A percentile compares a stretch with the other conserved stretches of the same genome.
phyloP scores from a whole-genome alignment of 1,140 invertebrate species.

The Hylaeus volcanicus region DNA sequence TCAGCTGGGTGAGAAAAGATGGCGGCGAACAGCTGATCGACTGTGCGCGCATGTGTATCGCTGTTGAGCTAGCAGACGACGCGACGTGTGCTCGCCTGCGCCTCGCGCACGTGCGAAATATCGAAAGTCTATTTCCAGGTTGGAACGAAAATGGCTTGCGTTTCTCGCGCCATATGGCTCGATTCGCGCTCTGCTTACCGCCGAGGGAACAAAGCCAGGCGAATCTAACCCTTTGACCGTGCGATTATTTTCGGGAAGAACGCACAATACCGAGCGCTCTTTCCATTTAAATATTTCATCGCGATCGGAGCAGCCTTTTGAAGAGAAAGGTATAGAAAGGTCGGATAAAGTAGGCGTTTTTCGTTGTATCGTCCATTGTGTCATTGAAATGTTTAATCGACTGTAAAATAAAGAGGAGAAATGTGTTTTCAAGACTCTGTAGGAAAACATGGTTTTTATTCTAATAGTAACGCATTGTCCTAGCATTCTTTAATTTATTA shows the following conservation, averaged over 20 bases:
- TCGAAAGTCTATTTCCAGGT: constrained; percentile 56
- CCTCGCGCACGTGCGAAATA: constrained; percentile 37
- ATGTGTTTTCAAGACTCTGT: no score
- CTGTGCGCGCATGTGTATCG: constrained; percentile 17
- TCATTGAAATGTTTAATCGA: no score
- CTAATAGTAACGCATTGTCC: no score
- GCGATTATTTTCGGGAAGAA: constrained; percentile 42
- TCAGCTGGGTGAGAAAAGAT: constrained; percentile 74
- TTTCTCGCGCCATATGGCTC: constrained; percentile 45
- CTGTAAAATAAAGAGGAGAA: no score
- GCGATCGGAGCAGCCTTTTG: background rate
- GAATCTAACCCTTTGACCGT: constrained; percentile 39
- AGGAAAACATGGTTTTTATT: no score
- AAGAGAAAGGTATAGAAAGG: no score
- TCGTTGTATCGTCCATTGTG: no score
- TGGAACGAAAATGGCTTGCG: constrained; percentile 38
- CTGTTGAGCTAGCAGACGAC: constrained; percentile 22
- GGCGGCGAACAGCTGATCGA: constrained; percentile 77
- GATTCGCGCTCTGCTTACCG: constrained; percentile 12
- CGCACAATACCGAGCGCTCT: constrained; percentile 17
- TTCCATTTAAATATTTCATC: constrained; percentile 24
- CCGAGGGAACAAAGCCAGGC: constrained; percentile 32
- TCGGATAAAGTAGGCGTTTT: no score
- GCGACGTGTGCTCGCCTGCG: constrained; percentile 3
- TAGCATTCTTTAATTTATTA: no score